phyloP scores from a whole-genome alignment of 2,888 invertebrate species.

The Heteromyza rotundicornis region DNA sequence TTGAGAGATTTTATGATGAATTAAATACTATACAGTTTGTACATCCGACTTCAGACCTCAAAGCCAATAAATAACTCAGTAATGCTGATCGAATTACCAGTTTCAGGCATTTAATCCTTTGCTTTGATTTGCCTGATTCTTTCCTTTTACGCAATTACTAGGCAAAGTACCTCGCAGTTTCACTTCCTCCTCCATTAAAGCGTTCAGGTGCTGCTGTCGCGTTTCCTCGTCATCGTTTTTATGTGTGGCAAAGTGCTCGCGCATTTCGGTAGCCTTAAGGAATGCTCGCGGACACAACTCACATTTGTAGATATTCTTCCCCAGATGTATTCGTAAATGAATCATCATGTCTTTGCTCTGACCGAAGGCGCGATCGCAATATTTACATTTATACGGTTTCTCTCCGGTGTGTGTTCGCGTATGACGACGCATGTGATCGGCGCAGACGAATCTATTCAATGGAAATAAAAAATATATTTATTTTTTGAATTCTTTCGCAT shows the following conservation, averaged over 20 bases:
- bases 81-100: no score
- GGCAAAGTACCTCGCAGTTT: no score
- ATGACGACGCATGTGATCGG: constrained; percentile 67
- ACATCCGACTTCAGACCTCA: no score
- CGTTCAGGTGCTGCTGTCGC: constrained; percentile 25
- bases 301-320: constrained; percentile 67
- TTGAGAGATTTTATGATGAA: no score
- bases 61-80: no score
- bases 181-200: constrained; percentile 28
- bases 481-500: no score
- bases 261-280: constrained; percentile 32
- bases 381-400: constrained; percentile 65
- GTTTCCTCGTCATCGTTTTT: constrained; percentile 32
- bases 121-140: no score
- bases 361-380: constrained; percentile 66
- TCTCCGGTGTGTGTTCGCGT: constrained; percentile 66
- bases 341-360: constrained; percentile 68
- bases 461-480: no score
- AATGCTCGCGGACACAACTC: constrained; percentile 41
- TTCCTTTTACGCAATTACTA: no score
- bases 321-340: constrained; percentile 65
- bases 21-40: no score
- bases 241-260: constrained; percentile 32
- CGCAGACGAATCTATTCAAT: constrained; percentile 65
- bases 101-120: no score